Evolutionary conservation across 2,797 vertebrate genomes (phyloP).

Genomic region (Melanotaenia pygmaea): DNA sequence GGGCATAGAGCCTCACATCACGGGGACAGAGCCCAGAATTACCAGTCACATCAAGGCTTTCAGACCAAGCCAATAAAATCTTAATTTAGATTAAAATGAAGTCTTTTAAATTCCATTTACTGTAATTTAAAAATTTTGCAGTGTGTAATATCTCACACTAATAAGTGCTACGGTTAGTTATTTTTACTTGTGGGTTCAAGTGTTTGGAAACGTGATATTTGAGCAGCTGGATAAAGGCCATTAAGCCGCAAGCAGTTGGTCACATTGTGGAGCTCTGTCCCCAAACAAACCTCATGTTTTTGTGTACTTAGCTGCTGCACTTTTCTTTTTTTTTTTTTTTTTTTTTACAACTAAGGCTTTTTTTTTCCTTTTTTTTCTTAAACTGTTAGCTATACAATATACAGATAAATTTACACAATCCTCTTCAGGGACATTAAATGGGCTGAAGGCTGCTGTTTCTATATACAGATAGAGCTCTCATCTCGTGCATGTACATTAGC

Average conservation of each 20-base stretch:
- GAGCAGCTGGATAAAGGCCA: conserved; percentile 61
- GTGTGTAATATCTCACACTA: background rate
- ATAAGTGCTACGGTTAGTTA: conserved; percentile 5
- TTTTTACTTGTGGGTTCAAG: conserved; percentile 6
- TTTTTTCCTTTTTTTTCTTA: conserved; percentile 62
- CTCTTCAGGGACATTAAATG: conserved; percentile 66
- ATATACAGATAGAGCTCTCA: conserved; percentile 78
- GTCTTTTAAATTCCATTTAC: background rate
- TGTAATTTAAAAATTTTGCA: background rate
- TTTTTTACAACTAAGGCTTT: conserved; percentile 85
- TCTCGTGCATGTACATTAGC: conserved; percentile 72
- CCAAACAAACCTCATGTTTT: conserved; percentile 80
- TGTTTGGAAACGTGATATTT: conserved; percentile 36
- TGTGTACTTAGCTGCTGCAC: conserved; percentile 83
- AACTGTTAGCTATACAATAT: conserved; percentile 86
- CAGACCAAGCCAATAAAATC: conserved; percentile 5
- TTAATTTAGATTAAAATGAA: background rate
- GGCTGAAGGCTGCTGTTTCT: conserved; percentile 71
- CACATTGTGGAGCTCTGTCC: conserved; percentile 72
- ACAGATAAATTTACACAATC: conserved; percentile 79
- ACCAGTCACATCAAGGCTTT: conserved; percentile 46
- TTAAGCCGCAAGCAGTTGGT: conserved; percentile 31
- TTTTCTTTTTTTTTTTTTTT: conserved; percentile 38
- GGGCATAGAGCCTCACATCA: conserved; percentile 85
- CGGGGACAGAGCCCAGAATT: conserved; percentile 79